Evolutionary conservation across 2,113 vertebrate species (phyloP).

Genomic region (Xenopus laevis): DNA sequence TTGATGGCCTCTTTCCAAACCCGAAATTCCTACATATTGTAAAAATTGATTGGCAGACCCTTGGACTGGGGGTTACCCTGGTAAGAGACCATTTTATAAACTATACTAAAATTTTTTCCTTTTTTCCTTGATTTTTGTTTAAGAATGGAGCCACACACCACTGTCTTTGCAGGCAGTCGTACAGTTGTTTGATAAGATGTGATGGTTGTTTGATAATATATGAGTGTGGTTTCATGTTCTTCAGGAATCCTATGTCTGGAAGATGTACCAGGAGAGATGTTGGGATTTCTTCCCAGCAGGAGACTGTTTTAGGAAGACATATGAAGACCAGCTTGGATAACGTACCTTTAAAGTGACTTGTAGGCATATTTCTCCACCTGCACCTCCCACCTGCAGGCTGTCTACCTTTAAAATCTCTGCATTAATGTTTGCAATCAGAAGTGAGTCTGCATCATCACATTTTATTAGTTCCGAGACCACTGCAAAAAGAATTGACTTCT

Average conservation of each 20-base stretch:
- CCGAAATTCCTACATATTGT: too few species aligned
- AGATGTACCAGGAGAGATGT: slow-evolving; percentile 88
- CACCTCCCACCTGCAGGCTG: slow-evolving; percentile 3
- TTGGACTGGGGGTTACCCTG: too few species aligned
- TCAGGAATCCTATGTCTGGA: slow-evolving; percentile 92
- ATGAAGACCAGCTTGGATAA: slow-evolving; percentile 88
- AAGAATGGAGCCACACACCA: too few species aligned
- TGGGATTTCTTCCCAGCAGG: slow-evolving; percentile 93
- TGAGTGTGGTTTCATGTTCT: background rate
- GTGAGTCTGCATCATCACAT: slow-evolving; percentile 5
- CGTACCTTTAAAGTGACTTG: background rate
- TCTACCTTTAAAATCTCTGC: background rate
- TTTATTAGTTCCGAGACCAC: background rate
- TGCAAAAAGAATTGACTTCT: background rate
- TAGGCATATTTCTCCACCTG: background rate
- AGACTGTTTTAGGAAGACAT: slow-evolving; percentile 91
- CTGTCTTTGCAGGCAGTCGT: too few species aligned
- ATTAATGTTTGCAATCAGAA: slow-evolving; percentile 1
- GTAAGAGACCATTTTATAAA: too few species aligned
- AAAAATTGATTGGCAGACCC: too few species aligned
- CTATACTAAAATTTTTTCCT: too few species aligned
- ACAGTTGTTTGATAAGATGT: too few species aligned
- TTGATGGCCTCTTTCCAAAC: too few species aligned
- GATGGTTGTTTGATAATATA: too few species aligned
- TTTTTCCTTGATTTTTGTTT: too few species aligned